A percentile compares a stretch with the other conserved stretches of the same genome.
Evolutionary conservation across 1,140 invertebrate genomes (phyloP).

Genomic region (Steinernema khuongi): DNA sequence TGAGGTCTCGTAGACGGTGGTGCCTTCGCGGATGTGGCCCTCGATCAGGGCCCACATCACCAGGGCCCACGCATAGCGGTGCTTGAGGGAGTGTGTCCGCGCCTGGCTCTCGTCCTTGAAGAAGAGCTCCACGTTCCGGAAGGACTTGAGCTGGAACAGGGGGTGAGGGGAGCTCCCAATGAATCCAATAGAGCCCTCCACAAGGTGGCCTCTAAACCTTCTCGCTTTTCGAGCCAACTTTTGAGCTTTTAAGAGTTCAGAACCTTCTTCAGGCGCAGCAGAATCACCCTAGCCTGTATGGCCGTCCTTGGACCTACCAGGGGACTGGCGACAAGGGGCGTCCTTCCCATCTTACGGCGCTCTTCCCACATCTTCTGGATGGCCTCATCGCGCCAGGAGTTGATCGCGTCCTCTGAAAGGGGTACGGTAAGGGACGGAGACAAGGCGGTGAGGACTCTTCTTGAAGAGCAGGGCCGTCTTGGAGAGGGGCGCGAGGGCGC

Average conservation of each 20-base stretch:
- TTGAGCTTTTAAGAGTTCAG: too few species aligned
- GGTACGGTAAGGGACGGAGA: not conserved
- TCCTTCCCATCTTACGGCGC: slow-evolving; percentile 22
- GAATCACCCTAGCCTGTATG: too few species aligned
- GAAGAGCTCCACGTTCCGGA: slow-evolving; percentile 16
- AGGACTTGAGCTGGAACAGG: not conserved
- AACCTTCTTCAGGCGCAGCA: too few species aligned
- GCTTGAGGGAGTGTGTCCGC: slow-evolving; percentile 36
- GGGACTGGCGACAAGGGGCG: not conserved
- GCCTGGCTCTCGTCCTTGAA: slow-evolving; percentile 43
- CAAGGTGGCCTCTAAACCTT: too few species aligned
- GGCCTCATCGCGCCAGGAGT: not conserved
- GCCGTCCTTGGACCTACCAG: too few species aligned
- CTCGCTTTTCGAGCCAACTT: too few species aligned
- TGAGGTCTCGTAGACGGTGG: slow-evolving; percentile 40
- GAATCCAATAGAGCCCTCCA: too few species aligned
- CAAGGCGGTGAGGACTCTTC: not conserved
- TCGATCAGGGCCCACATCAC: slow-evolving; percentile 41
- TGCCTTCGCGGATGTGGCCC: slow-evolving; percentile 31
- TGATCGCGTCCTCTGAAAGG: not conserved
- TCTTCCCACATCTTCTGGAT: slow-evolving; percentile 30
- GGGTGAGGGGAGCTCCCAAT: not conserved
- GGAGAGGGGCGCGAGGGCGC: slow-evolving; percentile 9
- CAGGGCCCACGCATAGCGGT: slow-evolving; percentile 44
- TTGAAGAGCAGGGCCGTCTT: not conserved